These are phyloP conservation scores for Aselliscus stoliczkanus DNA, from an alignment of 2,797 vertebrate genomes.

Conservation along the genomic window DNA sequence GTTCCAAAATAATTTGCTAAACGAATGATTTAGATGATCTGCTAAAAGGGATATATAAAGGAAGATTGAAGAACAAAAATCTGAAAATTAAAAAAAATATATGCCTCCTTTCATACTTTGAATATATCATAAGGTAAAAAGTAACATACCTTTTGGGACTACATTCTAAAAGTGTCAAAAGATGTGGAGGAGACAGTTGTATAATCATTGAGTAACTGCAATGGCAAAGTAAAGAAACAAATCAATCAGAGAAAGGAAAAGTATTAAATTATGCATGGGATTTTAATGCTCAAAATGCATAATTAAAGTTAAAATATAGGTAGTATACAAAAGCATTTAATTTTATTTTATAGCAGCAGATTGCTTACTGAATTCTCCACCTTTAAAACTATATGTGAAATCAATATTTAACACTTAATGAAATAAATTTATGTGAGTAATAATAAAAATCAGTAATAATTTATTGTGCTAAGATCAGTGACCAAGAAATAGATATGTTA, in stretches of 20 bases:
- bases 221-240: not conserved
- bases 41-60: not conserved
- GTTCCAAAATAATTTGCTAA: not conserved
- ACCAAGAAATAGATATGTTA: slow-evolving; percentile 40
- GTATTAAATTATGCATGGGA: not conserved
- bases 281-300: not conserved
- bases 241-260: not conserved
- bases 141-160: not conserved
- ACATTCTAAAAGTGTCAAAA: not conserved
- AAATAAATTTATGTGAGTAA: slow-evolving; percentile 49
- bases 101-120: not conserved
- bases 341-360: not conserved
- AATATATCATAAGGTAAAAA: not conserved
- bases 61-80: not conserved
- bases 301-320: not conserved
- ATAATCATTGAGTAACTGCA: not conserved
- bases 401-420: slow-evolving; percentile 54
- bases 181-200: not conserved
- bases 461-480: slow-evolving; percentile 14
- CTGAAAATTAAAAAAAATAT: not conserved
- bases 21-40: not conserved
- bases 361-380: not conserved
- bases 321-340: not conserved
- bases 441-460: slow-evolving; percentile 56
- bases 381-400: slow-evolving; percentile 31